These are phyloP conservation scores for Troides helena DNA, from an alignment of 2,888 invertebrate genomes.

Conservation along the genomic window DNA sequence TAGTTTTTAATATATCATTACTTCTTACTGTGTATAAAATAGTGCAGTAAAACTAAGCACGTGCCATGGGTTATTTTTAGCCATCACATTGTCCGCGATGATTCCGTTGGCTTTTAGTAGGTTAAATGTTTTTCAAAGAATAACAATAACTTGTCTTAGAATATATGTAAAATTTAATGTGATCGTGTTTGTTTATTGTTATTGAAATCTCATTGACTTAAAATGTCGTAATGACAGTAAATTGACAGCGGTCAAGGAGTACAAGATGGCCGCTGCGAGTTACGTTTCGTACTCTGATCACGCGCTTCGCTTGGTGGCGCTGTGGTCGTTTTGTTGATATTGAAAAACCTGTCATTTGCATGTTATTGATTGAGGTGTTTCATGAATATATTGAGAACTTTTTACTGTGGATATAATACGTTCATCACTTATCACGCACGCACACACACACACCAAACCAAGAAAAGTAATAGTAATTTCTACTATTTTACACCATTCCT, in stretches of 20 bases:
- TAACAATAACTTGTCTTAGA: neutral
- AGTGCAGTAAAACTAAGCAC: constrained; percentile 50
- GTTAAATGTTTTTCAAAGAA: neutral
- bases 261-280: constrained; percentile 61
- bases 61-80: constrained; percentile 73
- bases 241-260: constrained; percentile 65
- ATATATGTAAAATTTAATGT: constrained; percentile 22
- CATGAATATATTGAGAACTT: neutral
- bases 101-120: neutral
- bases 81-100: constrained; percentile 33
- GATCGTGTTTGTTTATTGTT: constrained; percentile 63
- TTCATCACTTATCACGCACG: no score
- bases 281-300: constrained; percentile 47
- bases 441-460: no score
- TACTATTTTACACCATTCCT: no score
- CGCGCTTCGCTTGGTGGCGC: constrained; percentile 64
- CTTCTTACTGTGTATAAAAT: neutral
- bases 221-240: constrained; percentile 72
- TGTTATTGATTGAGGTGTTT: constrained; percentile 7
- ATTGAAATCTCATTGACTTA: constrained; percentile 64
- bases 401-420: neutral
- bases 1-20: neutral
- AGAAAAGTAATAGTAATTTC: no score
- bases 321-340: constrained; percentile 48
- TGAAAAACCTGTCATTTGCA: constrained; percentile 13